Evolutionary conservation across 64 coral and sea anemone species (phyloP).

Genomic region (Acropora yongei): DNA sequence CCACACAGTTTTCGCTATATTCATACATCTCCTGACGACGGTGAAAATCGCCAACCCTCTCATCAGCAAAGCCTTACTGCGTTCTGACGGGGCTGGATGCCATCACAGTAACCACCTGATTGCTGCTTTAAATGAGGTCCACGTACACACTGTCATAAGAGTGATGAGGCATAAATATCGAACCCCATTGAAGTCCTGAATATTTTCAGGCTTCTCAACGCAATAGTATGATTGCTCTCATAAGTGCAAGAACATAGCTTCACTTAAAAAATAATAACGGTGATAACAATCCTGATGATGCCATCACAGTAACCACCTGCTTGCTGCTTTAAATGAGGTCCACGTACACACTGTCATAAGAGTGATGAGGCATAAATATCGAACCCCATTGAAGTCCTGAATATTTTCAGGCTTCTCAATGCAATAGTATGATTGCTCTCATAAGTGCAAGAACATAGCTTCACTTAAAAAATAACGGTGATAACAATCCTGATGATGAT

Average conservation of each 20-base stretch:
- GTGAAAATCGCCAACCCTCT: constrained; percentile 11
- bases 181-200: too few species aligned
- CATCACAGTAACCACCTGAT: constrained; percentile 52
- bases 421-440: too few species aligned
- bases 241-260: too few species aligned
- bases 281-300: background rate
- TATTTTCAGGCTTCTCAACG: too few species aligned
- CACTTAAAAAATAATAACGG: too few species aligned
- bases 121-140: constrained; percentile 2
- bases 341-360: background rate
- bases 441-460: too few species aligned
- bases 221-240: too few species aligned
- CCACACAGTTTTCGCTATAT: constrained; percentile 33
- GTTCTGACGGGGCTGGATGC: constrained; percentile 56
- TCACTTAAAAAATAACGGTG: too few species aligned
- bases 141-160: constrained; percentile 4
- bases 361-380: constrained; percentile 27
- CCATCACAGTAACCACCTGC: constrained; percentile 46
- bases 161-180: constrained; percentile 22
- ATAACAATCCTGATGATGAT: too few species aligned
- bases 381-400: too few species aligned
- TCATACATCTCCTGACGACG: constrained; percentile 44
- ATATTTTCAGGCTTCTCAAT: too few species aligned
- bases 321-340: constrained; percentile 13
- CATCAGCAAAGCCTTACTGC: constrained; percentile 46